Conservation (phyloP, 2,888 invertebrate genomes). For the Endotricha flammealis region DNA sequence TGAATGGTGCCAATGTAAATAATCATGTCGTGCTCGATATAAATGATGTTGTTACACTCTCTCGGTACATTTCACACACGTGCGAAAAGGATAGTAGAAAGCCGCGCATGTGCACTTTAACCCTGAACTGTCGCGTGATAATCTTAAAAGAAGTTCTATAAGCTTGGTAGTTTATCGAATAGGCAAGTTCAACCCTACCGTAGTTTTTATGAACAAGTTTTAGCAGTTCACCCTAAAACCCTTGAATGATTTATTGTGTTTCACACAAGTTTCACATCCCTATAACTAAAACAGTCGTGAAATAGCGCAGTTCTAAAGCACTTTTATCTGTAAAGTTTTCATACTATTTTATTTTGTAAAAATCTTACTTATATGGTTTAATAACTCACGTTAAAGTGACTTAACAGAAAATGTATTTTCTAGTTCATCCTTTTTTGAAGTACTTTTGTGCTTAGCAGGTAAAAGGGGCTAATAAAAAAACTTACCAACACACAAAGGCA, state of each 20-base stretch:
- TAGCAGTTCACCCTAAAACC: conserved; percentile 17
- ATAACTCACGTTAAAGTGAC: too few species aligned
- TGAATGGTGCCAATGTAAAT: conserved; percentile 28
- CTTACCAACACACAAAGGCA: conserved; percentile 82
- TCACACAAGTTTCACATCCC: conserved; percentile 17
- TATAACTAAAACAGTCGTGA: conserved; percentile 7
- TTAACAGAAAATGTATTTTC: too few species aligned
- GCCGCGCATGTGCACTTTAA: conserved; percentile 53
- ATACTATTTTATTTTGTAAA: too few species aligned
- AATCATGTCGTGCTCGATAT: conserved; percentile 39
- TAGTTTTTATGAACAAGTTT: conserved; percentile 35
- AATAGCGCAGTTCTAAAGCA: conserved; percentile 3
- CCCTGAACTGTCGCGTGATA: conserved; percentile 32
- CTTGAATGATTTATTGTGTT: conserved; percentile 18
- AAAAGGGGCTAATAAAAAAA: too few species aligned
- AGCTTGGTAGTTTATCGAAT: conserved; percentile 47
- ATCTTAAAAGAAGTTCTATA: conserved; percentile 54
- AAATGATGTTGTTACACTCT: conserved; percentile 43
- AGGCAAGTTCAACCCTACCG: conserved; percentile 36
- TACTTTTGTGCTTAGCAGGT: too few species aligned
- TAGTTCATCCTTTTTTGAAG: too few species aligned
- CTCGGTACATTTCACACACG: conserved; percentile 24
- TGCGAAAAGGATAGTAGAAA: conserved; percentile 33
- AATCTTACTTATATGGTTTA: too few species aligned
- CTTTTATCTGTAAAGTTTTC: too few species aligned